Base-by-base conservation (phyloP, 2,797 vertebrate genomes). In the Melanotaenia parkinsoni region DNA sequence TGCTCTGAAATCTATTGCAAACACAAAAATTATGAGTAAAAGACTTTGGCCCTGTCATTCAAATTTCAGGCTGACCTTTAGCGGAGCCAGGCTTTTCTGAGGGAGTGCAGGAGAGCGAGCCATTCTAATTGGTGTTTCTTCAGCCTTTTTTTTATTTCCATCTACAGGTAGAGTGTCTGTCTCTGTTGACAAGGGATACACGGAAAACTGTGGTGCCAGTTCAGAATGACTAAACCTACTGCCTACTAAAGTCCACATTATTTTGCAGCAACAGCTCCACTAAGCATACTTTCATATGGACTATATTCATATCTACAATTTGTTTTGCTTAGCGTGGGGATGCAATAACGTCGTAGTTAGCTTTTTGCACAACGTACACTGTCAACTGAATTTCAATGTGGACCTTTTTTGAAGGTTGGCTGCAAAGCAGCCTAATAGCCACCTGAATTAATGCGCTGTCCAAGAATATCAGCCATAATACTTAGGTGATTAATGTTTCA, bases 21-120 rank as follows among this genome's bases (percentile, higher is more conserved):
- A 99, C 97, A 99, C 97, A 98, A 98, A 95, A 98, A 98, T 99
- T 98, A 99, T 99, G 98, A 99, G 97, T 98, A 99, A 98, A 98
- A 99, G 98, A 99, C 96, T 99, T 98, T 98, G 97, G 98, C 96
- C 98, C 97, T 98, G 98, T 99, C 98, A 99, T 97, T 99, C 98
- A 99, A 99, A 99, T 98, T 98, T 98, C 97, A 97, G 85, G 87
- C 95, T 99, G 98, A 99, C 98, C 98, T 99, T 99, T 99, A 98
- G 95, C 94, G 92, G 96, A 97, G 98, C 96, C 96, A 94, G 96
- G 96, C 95, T 98, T 95, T 97, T 97, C 96, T 95, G 95, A 96
- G 96, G 95, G 95, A 97, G 91, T 84, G 96, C 95, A 94, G 96
- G 91, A 96, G 95, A 96, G 95, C 95, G 95, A 96, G 85, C 95